Percentiles rank a stretch among this genome's conserved stretches.
Conservation (phyloP, 2,113 vertebrate genomes). For the Hippolais icterina region DNA sequence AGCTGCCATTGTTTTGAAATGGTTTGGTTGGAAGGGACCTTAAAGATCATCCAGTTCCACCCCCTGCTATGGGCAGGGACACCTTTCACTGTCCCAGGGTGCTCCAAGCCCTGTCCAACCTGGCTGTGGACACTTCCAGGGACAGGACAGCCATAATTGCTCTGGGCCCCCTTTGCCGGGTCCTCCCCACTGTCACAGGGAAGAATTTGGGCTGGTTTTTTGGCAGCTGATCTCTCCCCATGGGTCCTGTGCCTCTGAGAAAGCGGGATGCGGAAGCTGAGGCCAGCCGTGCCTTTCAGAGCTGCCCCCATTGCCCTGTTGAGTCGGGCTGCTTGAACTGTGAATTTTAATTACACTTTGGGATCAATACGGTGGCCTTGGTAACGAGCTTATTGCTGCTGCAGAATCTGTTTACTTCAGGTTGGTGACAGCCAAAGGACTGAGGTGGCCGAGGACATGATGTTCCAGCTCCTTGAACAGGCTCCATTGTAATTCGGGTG, state of each 20-base stretch:
- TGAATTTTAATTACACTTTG: conserved; percentile 67
- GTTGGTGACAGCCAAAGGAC: conserved; percentile 64
- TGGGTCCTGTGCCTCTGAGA: background rate
- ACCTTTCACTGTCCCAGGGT: fast-evolving
- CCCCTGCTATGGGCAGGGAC: background rate
- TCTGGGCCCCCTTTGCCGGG: background rate
- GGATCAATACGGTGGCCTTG: conserved; percentile 80
- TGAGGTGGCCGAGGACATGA: conserved; percentile 60
- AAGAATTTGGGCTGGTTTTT: background rate
- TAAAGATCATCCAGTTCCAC: background rate
- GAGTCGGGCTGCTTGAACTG: conserved; percentile 50
- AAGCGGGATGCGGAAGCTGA: background rate
- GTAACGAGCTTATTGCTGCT: conserved; percentile 74
- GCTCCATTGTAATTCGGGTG: conserved; percentile 27
- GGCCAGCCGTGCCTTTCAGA: background rate
- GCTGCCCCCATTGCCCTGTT: conserved; percentile 24
- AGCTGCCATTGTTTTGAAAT: background rate
- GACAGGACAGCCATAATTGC: background rate
- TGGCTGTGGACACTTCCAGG: background rate
- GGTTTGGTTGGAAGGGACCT: background rate
- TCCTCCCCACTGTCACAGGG: fast-evolving
- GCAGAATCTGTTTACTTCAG: conserved; percentile 77
- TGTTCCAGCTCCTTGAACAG: conserved; percentile 63
- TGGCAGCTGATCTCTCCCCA: background rate
- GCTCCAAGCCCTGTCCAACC: fast-evolving